A percentile compares a stretch with the other conserved stretches of the same genome.
phyloP scores from a whole-genome alignment of 2,888 invertebrate genomes.

The Cephus pulcher region DNA sequence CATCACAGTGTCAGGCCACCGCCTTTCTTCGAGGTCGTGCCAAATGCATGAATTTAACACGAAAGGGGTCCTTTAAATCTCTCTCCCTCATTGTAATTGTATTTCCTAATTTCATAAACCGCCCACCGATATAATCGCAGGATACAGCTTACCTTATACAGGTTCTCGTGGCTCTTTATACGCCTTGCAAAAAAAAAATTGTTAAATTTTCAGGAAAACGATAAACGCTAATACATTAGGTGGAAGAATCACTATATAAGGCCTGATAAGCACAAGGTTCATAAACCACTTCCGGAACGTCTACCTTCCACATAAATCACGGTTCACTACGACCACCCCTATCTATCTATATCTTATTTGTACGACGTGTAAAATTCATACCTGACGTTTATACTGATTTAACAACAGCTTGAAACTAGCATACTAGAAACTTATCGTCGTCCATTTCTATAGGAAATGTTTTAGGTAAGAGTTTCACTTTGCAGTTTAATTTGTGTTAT shows the following conservation, averaged over 20 bases:
- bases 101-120: not conserved
- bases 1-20: not conserved
- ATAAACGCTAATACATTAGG: constrained; percentile 37
- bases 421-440: not conserved
- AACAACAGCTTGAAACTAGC: not conserved
- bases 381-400: not conserved
- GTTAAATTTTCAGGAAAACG: constrained; percentile 24
- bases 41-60: constrained; percentile 22
- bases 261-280: not conserved
- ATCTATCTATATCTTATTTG: not conserved
- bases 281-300: constrained; percentile 26
- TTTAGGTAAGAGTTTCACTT: constrained; percentile 48
- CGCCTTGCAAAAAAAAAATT: not conserved
- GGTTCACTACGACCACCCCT: not conserved
- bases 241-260: constrained; percentile 2
- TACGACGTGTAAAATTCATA: not conserved
- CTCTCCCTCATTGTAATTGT: not conserved
- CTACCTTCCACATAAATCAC: constrained; percentile 14
- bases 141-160: not conserved
- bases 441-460: constrained; percentile 36
- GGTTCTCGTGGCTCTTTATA: not conserved
- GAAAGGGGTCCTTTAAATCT: not conserved
- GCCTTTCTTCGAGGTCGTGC: constrained; percentile 34
- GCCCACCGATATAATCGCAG: not conserved
- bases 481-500: constrained; percentile 25